Evolutionary conservation across 1,140 invertebrate genomes (phyloP).

Genomic region (Amyelois transitella): DNA sequence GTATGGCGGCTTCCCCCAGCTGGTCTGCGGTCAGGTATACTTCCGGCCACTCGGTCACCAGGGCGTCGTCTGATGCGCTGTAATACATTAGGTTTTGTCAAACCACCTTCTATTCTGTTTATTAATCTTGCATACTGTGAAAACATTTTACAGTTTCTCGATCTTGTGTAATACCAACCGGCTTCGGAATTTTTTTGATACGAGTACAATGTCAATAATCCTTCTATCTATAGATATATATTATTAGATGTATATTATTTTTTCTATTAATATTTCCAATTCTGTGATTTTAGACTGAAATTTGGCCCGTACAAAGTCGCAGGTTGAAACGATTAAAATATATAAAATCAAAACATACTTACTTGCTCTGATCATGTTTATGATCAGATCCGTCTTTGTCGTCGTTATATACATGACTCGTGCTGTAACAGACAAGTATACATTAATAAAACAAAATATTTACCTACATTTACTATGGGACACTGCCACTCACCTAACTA

Average conservation of each 20-base stretch:
- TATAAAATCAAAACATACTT: conserved; percentile 24
- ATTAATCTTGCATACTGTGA: no score
- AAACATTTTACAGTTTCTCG: no score
- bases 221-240: neutral
- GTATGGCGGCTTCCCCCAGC: conserved; percentile 82
- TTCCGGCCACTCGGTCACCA: conserved; percentile 63
- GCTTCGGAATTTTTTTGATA: no score
- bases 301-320: no score
- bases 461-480: no score
- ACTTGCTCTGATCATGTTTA: conserved; percentile 73
- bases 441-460: neutral
- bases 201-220: neutral
- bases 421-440: conserved; percentile 42
- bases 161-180: no score
- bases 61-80: conserved; percentile 68
- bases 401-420: conserved; percentile 63
- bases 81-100: conserved; percentile 6
- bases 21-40: conserved; percentile 61
- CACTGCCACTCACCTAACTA: neutral
- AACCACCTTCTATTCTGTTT: neutral
- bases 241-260: no score
- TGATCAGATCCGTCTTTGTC: conserved; percentile 71
- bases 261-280: no score
- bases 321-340: no score
- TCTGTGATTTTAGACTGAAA: no score